A percentile compares a stretch with the other conserved stretches of the same genome.
These are phyloP conservation scores for Trematomus loennbergii DNA, from an alignment of 2,113 vertebrate species.

Conservation along the genomic window DNA sequence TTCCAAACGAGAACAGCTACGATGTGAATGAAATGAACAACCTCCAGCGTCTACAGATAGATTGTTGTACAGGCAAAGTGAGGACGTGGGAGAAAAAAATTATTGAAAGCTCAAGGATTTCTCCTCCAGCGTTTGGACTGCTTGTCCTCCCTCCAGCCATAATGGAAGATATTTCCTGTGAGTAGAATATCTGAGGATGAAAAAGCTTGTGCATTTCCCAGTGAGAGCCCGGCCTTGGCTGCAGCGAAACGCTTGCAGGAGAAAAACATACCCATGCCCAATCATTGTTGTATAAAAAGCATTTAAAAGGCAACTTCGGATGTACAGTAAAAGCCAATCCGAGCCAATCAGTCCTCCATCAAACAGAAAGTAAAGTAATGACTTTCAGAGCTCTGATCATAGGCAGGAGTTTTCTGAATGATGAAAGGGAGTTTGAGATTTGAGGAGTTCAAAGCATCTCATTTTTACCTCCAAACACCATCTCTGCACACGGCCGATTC, in stretches of 20 bases:
- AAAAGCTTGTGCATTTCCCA: background rate
- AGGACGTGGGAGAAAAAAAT: constrained; percentile 37
- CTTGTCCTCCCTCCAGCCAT: constrained; percentile 55
- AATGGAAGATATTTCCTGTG: constrained; percentile 57
- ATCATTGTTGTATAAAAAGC: background rate
- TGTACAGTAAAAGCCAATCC: background rate
- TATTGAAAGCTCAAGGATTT: constrained; percentile 69
- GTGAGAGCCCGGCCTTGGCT: constrained; percentile 58
- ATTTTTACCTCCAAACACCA: background rate
- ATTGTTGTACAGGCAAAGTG: constrained; percentile 35
- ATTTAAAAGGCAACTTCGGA: background rate
- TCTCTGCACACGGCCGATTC: too few relatives aligned
- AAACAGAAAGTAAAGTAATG: background rate
- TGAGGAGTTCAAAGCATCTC: background rate
- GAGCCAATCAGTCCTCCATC: background rate
- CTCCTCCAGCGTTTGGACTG: constrained; percentile 37
- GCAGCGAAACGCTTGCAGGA: constrained; percentile 8
- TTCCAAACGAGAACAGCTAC: constrained; percentile 3
- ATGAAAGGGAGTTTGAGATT: background rate
- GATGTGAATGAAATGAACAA: constrained; percentile 34
- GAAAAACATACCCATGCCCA: background rate
- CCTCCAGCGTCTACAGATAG: constrained; percentile 30
- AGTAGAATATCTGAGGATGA: constrained; percentile 39
- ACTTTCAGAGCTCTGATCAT: background rate
- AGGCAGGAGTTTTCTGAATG: background rate